Percentiles rank a stretch among this genome's conserved stretches.
phyloP scores from a whole-genome alignment of 2,888 invertebrate species.

The Cremastobaeus sp. region DNA sequence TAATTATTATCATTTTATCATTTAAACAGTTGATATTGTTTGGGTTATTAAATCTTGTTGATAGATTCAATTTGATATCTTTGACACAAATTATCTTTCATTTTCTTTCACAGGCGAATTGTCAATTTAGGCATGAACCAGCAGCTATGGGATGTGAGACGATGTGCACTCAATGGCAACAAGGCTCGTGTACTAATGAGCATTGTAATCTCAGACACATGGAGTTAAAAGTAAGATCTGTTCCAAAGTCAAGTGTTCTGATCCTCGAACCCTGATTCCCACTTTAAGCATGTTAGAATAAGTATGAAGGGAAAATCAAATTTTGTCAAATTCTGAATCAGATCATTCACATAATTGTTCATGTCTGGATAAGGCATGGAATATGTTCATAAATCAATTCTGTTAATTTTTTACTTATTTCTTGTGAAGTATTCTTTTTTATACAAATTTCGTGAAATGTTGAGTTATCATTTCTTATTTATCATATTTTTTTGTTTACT shows the following conservation, averaged over 20 bases:
- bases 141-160: conserved; percentile 90
- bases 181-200: conserved; percentile 87
- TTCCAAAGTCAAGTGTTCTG: background rate
- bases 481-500: background rate
- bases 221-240: conserved; percentile 84
- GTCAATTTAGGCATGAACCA: conserved; percentile 91
- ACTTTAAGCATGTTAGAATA: background rate
- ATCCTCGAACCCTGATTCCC: background rate
- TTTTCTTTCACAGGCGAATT: conserved; percentile 81
- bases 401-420: no score
- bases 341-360: no score
- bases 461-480: no score
- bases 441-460: no score
- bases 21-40: no score
- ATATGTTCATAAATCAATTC: no score
- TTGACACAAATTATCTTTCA: background rate
- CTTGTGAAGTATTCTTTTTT: no score
- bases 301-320: no score
- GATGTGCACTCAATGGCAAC: conserved; percentile 89
- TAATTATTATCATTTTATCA: no score
- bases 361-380: no score
- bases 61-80: background rate
- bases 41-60: background rate
- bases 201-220: conserved; percentile 91
- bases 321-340: no score